Conservation (phyloP, 1,140 invertebrate genomes). For the Drosophila teissieri region DNA sequence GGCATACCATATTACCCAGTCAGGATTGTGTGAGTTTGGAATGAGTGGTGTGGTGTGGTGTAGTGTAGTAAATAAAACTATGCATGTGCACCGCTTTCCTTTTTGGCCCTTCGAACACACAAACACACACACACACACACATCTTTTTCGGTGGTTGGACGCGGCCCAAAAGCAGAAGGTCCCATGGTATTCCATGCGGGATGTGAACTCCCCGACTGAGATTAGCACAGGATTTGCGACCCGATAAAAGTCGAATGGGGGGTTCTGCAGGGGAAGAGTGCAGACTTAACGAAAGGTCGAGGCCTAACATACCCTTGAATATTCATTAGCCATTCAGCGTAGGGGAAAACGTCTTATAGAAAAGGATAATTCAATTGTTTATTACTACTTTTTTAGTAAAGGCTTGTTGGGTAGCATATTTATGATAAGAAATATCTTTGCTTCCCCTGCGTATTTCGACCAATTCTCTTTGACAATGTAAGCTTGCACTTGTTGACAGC, state of each 20-base stretch:
- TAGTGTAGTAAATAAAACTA: slow-evolving; percentile 42
- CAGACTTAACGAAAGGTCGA: background rate
- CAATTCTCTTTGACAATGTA: no score
- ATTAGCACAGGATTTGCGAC: slow-evolving; percentile 72
- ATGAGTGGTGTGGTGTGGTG: slow-evolving; percentile 1
- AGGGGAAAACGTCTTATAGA: background rate
- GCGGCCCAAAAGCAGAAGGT: slow-evolving; percentile 19
- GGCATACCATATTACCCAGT: slow-evolving; percentile 4
- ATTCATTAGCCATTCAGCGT: background rate
- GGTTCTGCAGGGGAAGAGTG: background rate
- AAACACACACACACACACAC: slow-evolving; percentile 22
- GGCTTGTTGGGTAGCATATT: no score
- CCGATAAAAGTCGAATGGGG: slow-evolving; percentile 55
- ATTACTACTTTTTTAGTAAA: background rate
- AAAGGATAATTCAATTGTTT: background rate
- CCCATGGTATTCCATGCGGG: slow-evolving; percentile 43
- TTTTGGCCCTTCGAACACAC: slow-evolving; percentile 35
- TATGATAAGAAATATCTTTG: no score
- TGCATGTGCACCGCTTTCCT: slow-evolving; percentile 53
- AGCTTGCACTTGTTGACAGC: no score
- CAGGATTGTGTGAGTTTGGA: slow-evolving; percentile 7
- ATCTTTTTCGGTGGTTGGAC: slow-evolving; percentile 63
- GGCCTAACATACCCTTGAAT: slow-evolving; percentile 18
- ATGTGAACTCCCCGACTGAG: slow-evolving; percentile 48
- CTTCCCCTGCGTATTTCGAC: no score